Evolutionary conservation across 2,113 vertebrate genomes (phyloP).

Genomic region (Neodontobutis hainanensis): DNA sequence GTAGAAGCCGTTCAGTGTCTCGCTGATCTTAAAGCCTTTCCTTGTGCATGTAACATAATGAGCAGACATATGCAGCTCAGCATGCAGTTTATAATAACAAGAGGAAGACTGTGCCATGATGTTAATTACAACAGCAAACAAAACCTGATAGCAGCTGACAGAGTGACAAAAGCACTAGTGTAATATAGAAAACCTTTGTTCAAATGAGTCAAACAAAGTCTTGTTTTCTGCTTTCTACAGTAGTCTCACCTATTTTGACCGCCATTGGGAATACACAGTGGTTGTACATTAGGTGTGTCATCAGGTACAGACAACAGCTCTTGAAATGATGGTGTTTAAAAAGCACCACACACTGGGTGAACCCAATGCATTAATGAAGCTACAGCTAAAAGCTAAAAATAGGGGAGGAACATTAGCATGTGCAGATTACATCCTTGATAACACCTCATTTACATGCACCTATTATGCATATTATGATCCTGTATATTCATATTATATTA

Average conservation of each 20-base stretch:
- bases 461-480: neutral
- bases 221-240: no score
- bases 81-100: neutral
- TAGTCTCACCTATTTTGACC: neutral
- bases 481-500: neutral
- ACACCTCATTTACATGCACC: neutral
- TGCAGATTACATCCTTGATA: constrained; percentile 6
- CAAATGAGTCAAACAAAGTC: no score
- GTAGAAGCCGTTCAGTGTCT: no score
- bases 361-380: neutral
- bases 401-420: constrained; percentile 4
- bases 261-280: constrained; percentile 9
- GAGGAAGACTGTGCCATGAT: neutral
- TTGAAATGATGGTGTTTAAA: neutral
- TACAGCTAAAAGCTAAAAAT: neutral
- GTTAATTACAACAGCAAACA: neutral
- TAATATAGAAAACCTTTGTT: no score
- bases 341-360: neutral
- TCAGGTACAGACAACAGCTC: constrained; percentile 9
- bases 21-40: neutral
- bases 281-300: constrained; percentile 1
- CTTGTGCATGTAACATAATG: neutral
- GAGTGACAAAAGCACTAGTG: neutral
- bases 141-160: neutral
- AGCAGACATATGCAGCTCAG: neutral